Evolutionary conservation across 2,888 invertebrate species (phyloP).

Genomic region (Zygaena filipendulae): DNA sequence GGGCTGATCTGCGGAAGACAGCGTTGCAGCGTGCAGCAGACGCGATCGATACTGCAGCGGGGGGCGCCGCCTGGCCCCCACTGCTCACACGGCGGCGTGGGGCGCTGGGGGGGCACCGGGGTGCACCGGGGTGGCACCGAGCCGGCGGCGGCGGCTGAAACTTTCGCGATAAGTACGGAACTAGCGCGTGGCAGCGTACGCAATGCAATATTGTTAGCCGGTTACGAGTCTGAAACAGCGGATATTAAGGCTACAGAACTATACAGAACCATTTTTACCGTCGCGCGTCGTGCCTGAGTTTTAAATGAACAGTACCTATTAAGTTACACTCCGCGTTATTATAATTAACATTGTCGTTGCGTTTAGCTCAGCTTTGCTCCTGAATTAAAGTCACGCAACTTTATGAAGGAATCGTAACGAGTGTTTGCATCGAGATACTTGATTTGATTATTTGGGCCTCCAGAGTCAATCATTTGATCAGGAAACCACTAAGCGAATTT

Average conservation of each 20-base stretch:
- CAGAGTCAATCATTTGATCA: too few relatives aligned
- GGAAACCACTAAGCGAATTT: too few relatives aligned
- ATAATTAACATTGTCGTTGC: too few relatives aligned
- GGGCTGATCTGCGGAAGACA: slow-evolving; percentile 66
- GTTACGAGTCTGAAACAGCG: slow-evolving; percentile 60
- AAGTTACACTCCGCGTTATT: too few relatives aligned
- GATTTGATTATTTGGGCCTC: too few relatives aligned
- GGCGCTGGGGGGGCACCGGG: too few relatives aligned
- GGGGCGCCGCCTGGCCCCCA: slow-evolving; percentile 20
- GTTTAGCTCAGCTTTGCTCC: too few relatives aligned
- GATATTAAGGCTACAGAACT: slow-evolving; percentile 62
- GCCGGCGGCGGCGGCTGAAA: slow-evolving; percentile 41
- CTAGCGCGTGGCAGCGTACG: slow-evolving; percentile 65
- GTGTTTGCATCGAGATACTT: too few relatives aligned
- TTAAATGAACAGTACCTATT: too few relatives aligned
- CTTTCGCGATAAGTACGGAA: slow-evolving; percentile 67
- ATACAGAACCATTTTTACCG: slow-evolving; percentile 51
- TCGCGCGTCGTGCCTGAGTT: slow-evolving; percentile 49
- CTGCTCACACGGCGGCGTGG: slow-evolving; percentile 13
- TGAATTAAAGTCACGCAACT: too few relatives aligned
- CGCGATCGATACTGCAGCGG: slow-evolving; percentile 63
- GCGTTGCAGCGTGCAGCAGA: slow-evolving; percentile 60
- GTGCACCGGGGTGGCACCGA: too few relatives aligned
- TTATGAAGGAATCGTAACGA: too few relatives aligned
- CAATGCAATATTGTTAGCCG: slow-evolving; percentile 68